Conservation (phyloP, 2,113 vertebrate genomes). For the Archilochus colubris region DNA sequence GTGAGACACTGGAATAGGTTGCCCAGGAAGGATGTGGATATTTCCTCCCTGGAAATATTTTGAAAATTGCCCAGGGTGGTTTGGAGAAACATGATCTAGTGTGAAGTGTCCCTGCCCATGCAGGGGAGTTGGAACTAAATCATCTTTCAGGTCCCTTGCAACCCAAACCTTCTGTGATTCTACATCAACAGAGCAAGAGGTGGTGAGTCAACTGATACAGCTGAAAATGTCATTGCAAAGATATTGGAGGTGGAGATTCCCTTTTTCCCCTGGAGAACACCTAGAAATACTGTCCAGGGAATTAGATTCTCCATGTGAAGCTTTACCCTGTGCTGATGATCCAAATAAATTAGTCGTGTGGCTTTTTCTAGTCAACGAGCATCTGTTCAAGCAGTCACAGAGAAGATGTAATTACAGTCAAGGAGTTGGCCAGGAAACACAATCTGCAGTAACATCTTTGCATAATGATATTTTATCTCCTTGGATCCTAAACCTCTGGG, state of each 20-base stretch:
- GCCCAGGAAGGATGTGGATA: no score
- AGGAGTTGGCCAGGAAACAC: neutral
- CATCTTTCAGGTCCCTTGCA: no score
- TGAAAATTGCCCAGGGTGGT: no score
- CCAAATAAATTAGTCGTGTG: neutral
- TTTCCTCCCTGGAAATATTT: no score
- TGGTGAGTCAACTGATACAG: neutral
- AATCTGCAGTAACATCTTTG: neutral
- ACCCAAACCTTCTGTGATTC: no score
- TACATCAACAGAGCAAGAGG: neutral
- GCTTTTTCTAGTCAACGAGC: neutral
- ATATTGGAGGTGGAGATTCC: neutral
- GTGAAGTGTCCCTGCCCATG: no score
- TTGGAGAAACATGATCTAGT: no score
- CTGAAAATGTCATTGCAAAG: neutral
- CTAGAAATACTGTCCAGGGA: neutral
- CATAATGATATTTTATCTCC: neutral
- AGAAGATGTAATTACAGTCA: neutral
- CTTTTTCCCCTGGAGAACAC: neutral
- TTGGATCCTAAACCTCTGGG: neutral
- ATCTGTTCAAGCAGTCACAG: neutral
- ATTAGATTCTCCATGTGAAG: neutral
- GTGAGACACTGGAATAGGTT: no score
- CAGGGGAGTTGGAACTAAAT: no score
- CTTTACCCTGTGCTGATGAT: accelerated